phyloP scores from a whole-genome alignment of 2,888 invertebrate genomes.

The Smittia sp. region DNA sequence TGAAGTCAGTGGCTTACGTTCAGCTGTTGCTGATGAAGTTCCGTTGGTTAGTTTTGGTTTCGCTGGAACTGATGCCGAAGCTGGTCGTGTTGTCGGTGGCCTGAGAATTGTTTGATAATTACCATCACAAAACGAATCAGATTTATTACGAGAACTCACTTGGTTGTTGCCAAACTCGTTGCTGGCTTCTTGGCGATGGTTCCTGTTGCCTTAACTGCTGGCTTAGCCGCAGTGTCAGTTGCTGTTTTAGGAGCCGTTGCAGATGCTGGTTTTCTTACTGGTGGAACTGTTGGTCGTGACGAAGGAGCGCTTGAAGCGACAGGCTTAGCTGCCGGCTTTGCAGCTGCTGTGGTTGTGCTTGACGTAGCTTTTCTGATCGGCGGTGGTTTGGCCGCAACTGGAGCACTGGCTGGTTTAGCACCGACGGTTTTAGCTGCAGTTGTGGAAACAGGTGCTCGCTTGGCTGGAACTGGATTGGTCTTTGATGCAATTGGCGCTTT shows the following conservation, averaged over 20 bases:
- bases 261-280: background rate
- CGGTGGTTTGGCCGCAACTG: background rate
- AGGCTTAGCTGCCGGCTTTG: constrained; percentile 9
- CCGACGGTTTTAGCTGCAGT: background rate
- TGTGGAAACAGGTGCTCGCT: background rate
- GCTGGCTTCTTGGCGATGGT: constrained; percentile 1
- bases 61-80: background rate
- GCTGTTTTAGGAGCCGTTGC: background rate
- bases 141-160: background rate
- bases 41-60: constrained; percentile 29
- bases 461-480: background rate
- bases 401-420: constrained; percentile 9
- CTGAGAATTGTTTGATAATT: background rate
- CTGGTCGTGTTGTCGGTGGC: background rate
- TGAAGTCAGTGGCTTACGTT: constrained; percentile 28
- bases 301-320: background rate
- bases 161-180: constrained; percentile 19
- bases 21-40: background rate
- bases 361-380: background rate
- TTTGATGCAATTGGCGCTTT: constrained; percentile 22
- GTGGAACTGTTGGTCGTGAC: constrained; percentile 7
- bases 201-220: background rate
- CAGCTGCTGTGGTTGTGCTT: background rate
- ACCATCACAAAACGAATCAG: background rate
- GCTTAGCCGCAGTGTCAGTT: background rate